These are phyloP conservation scores for Ridgeia piscesae DNA, from an alignment of 1,140 invertebrate species.

Conservation along the genomic window DNA sequence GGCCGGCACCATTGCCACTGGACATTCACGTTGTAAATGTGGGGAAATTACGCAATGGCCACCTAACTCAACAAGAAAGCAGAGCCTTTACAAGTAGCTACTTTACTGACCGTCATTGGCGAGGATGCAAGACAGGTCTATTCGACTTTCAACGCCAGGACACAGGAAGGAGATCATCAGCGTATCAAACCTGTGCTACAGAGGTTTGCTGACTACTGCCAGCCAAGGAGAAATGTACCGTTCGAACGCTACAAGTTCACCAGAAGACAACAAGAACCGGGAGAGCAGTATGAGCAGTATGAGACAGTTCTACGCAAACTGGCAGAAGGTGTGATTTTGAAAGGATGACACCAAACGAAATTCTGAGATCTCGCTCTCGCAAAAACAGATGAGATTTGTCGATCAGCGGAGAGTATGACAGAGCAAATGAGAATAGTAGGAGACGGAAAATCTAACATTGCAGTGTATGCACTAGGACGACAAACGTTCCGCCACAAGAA, in stretches of 20 bases:
- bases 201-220: background rate
- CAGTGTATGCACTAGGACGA: background rate
- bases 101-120: background rate
- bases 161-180: too few species aligned
- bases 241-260: background rate
- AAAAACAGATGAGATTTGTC: background rate
- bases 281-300: background rate
- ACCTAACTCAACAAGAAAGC: too few species aligned
- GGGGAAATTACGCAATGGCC: background rate
- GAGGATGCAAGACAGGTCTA: background rate
- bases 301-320: background rate
- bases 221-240: background rate
- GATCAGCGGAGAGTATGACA: background rate
- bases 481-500: background rate
- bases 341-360: background rate
- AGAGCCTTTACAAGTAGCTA: background rate
- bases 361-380: background rate
- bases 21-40: background rate
- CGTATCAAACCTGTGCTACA: background rate
- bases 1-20: background rate
- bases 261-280: background rate
- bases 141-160: background rate
- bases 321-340: background rate
- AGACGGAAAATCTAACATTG: background rate
- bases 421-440: background rate